These are phyloP conservation scores for Campoletis sonorensis DNA, from an alignment of 1,140 invertebrate species.

Conservation along the genomic window DNA sequence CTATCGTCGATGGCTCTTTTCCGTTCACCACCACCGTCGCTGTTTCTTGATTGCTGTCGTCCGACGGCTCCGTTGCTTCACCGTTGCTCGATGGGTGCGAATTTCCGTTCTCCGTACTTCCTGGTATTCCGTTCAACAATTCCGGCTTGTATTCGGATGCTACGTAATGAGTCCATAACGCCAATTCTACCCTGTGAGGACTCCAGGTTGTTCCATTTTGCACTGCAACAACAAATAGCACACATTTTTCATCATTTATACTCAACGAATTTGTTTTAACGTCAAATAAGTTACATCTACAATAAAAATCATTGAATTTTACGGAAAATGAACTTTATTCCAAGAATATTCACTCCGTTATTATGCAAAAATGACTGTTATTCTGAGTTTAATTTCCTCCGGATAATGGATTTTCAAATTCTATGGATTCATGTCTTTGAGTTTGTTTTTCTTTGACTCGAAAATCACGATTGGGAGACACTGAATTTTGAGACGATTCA, in stretches of 20 bases:
- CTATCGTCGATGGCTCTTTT: constrained; percentile 63
- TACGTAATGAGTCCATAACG: constrained; percentile 93
- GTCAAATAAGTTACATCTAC: too few species aligned
- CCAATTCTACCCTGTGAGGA: constrained; percentile 91
- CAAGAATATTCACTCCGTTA: too few species aligned
- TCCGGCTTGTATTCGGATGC: constrained; percentile 89
- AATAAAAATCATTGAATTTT: too few species aligned
- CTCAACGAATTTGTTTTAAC: too few species aligned
- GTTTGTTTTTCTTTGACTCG: too few species aligned
- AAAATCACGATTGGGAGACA: too few species aligned
- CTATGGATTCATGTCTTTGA: too few species aligned
- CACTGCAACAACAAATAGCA: constrained; percentile 68
- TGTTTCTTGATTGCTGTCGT: constrained; percentile 77
- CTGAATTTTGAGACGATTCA: too few species aligned
- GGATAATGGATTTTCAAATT: too few species aligned
- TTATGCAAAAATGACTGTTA: too few species aligned
- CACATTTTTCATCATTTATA: background rate
- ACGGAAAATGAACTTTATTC: too few species aligned
- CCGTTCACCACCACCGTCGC: constrained; percentile 69
- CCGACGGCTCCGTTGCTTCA: constrained; percentile 74
- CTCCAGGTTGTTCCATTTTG: constrained; percentile 82
- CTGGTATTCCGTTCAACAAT: constrained; percentile 86
- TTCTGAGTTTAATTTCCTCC: too few species aligned
- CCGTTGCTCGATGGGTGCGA: constrained; percentile 74
- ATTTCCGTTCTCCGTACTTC: constrained; percentile 77